These are phyloP conservation scores for Apteryx mantelli DNA, from an alignment of 2,113 vertebrate species.

Conservation along the genomic window DNA sequence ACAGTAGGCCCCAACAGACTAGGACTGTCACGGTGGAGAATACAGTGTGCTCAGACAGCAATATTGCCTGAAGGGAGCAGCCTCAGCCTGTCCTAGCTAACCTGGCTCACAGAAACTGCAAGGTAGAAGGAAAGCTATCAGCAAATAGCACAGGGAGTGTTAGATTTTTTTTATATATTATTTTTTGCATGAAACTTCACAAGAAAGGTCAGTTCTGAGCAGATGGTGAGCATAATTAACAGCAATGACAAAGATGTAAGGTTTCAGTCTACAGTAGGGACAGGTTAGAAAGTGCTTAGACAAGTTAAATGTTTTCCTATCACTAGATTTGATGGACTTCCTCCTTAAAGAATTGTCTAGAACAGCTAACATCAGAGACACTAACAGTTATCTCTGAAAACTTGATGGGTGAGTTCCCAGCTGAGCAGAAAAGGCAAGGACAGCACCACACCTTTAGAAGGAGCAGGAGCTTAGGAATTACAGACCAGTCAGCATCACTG, in stretches of 20 bases:
- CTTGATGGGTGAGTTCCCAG: not conserved
- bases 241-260: not conserved
- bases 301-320: not conserved
- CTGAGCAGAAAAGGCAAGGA: too few relatives aligned
- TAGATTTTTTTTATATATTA: not conserved
- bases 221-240: not conserved
- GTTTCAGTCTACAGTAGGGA: not conserved
- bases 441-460: too few relatives aligned
- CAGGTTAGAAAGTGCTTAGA: not conserved
- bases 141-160: not conserved
- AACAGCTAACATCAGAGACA: too few relatives aligned
- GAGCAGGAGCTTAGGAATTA: not conserved
- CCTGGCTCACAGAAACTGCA: not conserved
- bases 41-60: accelerated
- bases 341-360: not conserved
- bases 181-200: not conserved
- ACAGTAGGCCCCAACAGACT: accelerated
- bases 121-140: not conserved
- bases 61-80: not conserved
- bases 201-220: not conserved
- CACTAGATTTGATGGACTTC: not conserved
- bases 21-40: not conserved
- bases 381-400: not conserved
- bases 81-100: not conserved
- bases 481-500: not conserved